phyloP scores from a whole-genome alignment of 2,888 invertebrate genomes.

The Aricia artaxerxes region DNA sequence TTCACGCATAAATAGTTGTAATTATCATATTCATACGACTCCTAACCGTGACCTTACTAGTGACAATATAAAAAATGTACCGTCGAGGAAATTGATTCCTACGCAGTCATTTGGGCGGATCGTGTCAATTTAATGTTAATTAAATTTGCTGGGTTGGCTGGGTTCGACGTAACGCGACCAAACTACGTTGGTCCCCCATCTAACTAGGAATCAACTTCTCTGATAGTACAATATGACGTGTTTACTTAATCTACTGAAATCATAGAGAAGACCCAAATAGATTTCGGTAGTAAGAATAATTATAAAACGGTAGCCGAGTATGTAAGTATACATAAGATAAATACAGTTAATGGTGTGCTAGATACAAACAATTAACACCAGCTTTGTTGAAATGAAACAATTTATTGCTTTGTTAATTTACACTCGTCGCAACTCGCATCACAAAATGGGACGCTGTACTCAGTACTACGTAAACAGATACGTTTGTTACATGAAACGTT shows the following conservation, averaged over 20 bases:
- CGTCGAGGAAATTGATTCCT: no score
- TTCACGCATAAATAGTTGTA: not conserved
- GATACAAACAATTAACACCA: conserved; percentile 14
- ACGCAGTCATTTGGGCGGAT: no score
- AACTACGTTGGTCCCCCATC: no score
- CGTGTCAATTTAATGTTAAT: no score
- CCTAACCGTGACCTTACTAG: no score
- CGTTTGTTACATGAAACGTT: not conserved
- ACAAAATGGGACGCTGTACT: not conserved
- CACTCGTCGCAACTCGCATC: not conserved
- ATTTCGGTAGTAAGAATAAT: not conserved
- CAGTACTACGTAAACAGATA: not conserved
- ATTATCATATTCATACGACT: not conserved
- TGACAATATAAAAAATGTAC: no score
- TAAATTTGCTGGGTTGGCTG: no score
- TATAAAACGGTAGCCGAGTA: no score
- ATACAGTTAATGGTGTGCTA: not conserved
- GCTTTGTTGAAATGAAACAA: not conserved
- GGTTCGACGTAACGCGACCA: no score
- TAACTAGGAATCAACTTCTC: no score
- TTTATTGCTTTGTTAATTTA: conserved; percentile 6
- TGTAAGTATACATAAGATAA: not conserved
- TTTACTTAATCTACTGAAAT: no score
- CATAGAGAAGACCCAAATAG: not conserved
- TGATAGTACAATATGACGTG: no score